Percentiles rank a stretch among this genome's conserved stretches.
Conservation (phyloP, 2,797 vertebrate species). For the Pterois miles region DNA sequence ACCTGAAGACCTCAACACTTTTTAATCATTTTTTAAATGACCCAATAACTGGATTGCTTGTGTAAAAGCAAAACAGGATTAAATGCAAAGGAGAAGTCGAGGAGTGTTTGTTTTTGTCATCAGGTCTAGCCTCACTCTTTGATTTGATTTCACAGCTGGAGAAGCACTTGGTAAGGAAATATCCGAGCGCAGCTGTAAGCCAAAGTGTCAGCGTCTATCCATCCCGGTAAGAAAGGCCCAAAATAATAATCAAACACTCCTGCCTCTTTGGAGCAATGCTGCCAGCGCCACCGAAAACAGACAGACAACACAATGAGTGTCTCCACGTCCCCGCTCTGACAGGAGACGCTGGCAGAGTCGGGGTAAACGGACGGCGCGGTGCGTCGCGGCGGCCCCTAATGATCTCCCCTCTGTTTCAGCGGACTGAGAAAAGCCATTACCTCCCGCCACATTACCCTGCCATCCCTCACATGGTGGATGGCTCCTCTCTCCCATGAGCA, state of each 20-base stretch:
- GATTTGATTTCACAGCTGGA: constrained; percentile 68
- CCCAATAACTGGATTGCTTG: not conserved
- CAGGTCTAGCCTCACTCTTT: constrained; percentile 39
- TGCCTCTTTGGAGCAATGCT: constrained; percentile 69
- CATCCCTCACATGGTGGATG: constrained; percentile 94
- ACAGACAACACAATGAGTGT: constrained; percentile 74
- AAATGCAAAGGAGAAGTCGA: constrained; percentile 29
- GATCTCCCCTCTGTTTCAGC: constrained; percentile 86
- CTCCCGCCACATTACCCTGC: constrained; percentile 94
- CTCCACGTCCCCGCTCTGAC: constrained; percentile 67
- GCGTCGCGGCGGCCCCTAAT: constrained; percentile 72
- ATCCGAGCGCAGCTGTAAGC: constrained; percentile 64
- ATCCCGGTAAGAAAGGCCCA: constrained; percentile 63
- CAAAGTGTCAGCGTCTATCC: constrained; percentile 72
- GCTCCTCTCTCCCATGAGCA: constrained; percentile 95
- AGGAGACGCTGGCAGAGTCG: constrained; percentile 67
- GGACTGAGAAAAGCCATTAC: constrained; percentile 95
- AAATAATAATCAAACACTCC: constrained; percentile 79
- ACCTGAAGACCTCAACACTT: not conserved
- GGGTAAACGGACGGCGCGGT: constrained; percentile 75
- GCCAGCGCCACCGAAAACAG: constrained; percentile 65
- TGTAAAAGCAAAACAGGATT: not conserved
- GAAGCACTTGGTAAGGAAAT: constrained; percentile 67
- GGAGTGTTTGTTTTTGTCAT: constrained; percentile 59
- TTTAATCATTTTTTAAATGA: constrained; percentile 8